phyloP scores from a whole-genome alignment of 2,797 vertebrate genomes.

The Anas acuta region DNA sequence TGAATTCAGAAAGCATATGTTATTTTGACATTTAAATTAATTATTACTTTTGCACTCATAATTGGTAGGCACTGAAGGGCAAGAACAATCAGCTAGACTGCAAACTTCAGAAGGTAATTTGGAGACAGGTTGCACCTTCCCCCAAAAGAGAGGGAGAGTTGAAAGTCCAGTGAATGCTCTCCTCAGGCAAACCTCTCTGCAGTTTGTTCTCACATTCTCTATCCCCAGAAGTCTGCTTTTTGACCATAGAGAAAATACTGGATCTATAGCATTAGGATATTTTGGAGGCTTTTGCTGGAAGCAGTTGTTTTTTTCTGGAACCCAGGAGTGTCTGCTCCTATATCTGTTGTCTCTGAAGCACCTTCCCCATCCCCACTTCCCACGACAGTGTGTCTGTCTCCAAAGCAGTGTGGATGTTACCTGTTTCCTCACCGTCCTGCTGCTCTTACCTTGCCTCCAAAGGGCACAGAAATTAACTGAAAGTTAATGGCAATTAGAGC shows the following conservation, averaged over 20 bases:
- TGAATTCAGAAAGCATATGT: slow-evolving; percentile 11
- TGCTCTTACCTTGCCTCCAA: neutral
- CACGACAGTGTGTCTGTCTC: rapidly evolving
- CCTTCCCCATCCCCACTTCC: neutral
- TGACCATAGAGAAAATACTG: neutral
- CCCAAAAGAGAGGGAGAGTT: neutral
- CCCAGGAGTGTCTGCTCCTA: rapidly evolving
- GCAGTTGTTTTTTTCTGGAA: neutral
- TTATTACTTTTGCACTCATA: slow-evolving; percentile 39
- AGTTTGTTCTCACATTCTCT: neutral
- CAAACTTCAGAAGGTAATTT: slow-evolving; percentile 15
- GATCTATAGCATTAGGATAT: neutral
- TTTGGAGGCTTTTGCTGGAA: neutral
- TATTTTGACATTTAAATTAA: slow-evolving; percentile 48
- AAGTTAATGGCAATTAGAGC: slow-evolving; percentile 47
- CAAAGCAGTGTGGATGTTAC: neutral
- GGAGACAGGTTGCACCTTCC: neutral
- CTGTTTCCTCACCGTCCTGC: neutral
- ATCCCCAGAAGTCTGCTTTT: neutral
- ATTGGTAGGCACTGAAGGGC: slow-evolving; percentile 20
- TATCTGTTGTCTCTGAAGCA: rapidly evolving
- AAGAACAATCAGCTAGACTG: neutral
- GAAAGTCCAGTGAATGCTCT: neutral
- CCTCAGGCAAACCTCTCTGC: neutral
- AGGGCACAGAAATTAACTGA: slow-evolving; percentile 39